Evolutionary conservation across 1,140 invertebrate genomes (phyloP), one percentile per base, ranked within the genome.

Genomic region (Drosophila orena): DNA sequence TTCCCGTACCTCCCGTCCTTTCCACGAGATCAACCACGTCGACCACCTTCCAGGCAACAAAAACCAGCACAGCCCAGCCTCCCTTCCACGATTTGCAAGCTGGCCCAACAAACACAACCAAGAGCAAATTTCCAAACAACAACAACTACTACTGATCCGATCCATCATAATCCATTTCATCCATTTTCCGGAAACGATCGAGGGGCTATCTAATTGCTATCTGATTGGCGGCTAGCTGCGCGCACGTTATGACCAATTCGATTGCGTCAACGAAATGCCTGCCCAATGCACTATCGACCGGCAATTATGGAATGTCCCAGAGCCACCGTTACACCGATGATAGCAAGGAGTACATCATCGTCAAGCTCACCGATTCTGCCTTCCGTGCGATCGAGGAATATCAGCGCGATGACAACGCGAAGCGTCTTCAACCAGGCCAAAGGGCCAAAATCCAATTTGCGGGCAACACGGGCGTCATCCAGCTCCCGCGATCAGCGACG

Each of bases 231-330:
- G 59, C 74, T 78, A 60, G 62, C 68, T 56, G 70, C 80, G 76
- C 59, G 79, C 84, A 81, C 91, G 91, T 91, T 92, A 92, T 93
- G 94, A 91, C 91, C 90, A 89, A 92, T 92, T 92, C 91, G 94
- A 88, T 90, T 86, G 91, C 90, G 64, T 88, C 85, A 71, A 76
- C 91, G 91, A 96, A 96, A 98, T 98, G 97, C 97, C 97, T 95
- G 95, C 96, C 95, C 96, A 98, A 94, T 96, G 96, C 94, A 96
- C 97, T 96, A 52, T 84, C 91, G 77, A 89, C 90, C 81, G 97
- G 97, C 95, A 96, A 97, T 94, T 98, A 98, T 97, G 97, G 96
- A 94, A 96, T 98, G 94, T 97, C 97, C 94, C 97, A 97, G 93
- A 96, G 96, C 93, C 79, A 79, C 77, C 95, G 94, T 94, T 89